Conservation (phyloP, 1,140 invertebrate species). For the Paralvinella palmiformis region DNA sequence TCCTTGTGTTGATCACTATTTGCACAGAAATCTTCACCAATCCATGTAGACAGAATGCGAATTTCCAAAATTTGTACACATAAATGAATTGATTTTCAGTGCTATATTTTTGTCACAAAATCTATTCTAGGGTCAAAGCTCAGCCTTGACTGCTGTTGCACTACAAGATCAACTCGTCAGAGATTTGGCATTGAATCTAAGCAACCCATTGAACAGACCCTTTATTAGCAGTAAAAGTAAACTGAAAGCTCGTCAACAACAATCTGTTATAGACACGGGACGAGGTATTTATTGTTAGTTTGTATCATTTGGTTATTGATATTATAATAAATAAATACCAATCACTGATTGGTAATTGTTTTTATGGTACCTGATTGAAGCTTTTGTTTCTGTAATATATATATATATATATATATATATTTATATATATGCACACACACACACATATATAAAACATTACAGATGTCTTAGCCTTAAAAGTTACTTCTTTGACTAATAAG, state of each 20-base stretch:
- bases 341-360: neutral
- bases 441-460: neutral
- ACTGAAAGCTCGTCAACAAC: neutral
- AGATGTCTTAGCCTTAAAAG: neutral
- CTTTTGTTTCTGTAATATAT: neutral
- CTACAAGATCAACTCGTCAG: slow-evolving; percentile 20
- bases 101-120: no score
- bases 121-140: no score
- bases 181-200: neutral
- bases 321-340: neutral
- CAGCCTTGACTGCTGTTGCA: slow-evolving; percentile 19
- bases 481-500: no score
- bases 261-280: slow-evolving; percentile 15
- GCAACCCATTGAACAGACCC: neutral
- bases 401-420: neutral
- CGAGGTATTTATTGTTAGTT: neutral
- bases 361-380: neutral
- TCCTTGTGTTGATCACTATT: no score
- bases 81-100: no score
- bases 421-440: neutral
- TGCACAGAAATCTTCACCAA: no score
- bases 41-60: no score
- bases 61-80: no score
- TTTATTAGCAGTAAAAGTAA: neutral
- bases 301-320: neutral